Conservation (phyloP, 2,113 vertebrate species). For the Cynoglossus semilaevis region DNA sequence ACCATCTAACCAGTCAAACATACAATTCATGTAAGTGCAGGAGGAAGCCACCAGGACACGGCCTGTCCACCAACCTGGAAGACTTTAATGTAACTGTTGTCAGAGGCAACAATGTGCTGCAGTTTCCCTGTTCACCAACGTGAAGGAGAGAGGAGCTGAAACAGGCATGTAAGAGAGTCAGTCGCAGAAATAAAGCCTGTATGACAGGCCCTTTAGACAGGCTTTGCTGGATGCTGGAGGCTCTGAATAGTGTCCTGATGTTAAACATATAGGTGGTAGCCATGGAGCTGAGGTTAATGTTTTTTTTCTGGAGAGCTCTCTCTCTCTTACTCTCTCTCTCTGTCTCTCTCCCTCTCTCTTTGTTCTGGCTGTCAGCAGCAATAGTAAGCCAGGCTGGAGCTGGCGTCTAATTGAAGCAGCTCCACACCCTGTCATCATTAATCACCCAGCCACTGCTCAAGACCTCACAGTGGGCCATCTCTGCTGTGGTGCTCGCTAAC, state of each 20-base stretch:
- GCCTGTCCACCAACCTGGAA: constrained; percentile 34
- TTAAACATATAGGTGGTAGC: constrained; percentile 72
- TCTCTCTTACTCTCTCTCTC: constrained; percentile 25
- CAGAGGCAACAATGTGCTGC: constrained; percentile 40
- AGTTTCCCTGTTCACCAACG: constrained; percentile 21
- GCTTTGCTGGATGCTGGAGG: constrained; percentile 64
- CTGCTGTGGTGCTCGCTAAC: constrained; percentile 42
- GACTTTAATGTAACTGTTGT: constrained; percentile 31
- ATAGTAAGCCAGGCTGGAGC: constrained; percentile 63
- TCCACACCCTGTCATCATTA: constrained; percentile 82
- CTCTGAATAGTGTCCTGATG: constrained; percentile 71
- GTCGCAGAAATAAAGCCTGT: constrained; percentile 64
- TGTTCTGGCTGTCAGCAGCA: constrained; percentile 65
- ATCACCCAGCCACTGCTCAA: constrained; percentile 74
- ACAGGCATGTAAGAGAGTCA: constrained; percentile 48
- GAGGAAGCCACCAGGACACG: constrained; percentile 6
- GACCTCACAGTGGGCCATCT: constrained; percentile 68
- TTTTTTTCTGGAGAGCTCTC: constrained; percentile 63
- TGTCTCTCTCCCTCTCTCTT: constrained; percentile 40
- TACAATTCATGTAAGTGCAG: constrained; percentile 8
- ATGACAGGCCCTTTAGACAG: constrained; percentile 67
- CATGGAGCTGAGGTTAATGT: constrained; percentile 74
- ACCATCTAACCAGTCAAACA: neutral
- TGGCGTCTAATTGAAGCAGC: constrained; percentile 79
- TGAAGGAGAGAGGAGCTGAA: constrained; percentile 44